Evolutionary conservation across 2,888 invertebrate genomes (phyloP).

Genomic region (Cotesia congregata): DNA sequence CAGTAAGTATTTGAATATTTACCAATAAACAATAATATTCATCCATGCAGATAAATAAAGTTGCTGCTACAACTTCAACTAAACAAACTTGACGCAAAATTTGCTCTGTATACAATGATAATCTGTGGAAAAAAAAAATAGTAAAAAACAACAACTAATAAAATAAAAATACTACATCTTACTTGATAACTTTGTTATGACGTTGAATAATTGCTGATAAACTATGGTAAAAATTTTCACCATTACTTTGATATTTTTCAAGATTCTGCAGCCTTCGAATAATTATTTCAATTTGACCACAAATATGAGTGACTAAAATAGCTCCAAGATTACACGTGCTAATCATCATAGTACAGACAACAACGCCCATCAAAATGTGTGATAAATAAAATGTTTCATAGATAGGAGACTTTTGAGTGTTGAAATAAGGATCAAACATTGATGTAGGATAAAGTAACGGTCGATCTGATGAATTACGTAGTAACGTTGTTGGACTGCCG

Average conservation of each 20-base stretch:
- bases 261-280: constrained; percentile 34
- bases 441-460: constrained; percentile 51
- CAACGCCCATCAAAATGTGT: constrained; percentile 10
- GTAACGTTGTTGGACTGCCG: constrained; percentile 30
- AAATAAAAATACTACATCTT: not conserved
- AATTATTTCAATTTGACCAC: constrained; percentile 47
- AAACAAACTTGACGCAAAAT: constrained; percentile 36
- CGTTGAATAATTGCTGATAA: constrained; percentile 42
- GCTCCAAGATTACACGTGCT: constrained; percentile 44
- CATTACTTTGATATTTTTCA: not conserved
- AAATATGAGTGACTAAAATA: constrained; percentile 46
- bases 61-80: constrained; percentile 29
- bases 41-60: constrained; percentile 28
- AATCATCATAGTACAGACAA: constrained; percentile 19
- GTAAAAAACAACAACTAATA: constrained; percentile 11
- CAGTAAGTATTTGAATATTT: not conserved
- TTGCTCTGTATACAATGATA: constrained; percentile 30
- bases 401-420: constrained; percentile 14
- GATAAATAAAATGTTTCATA: constrained; percentile 33
- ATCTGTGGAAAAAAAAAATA: constrained; percentile 24
- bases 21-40: constrained; percentile 40
- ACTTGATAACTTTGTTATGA: constrained; percentile 51
- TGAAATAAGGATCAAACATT: constrained; percentile 47
- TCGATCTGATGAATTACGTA: constrained; percentile 43
- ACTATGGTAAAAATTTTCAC: not conserved